Evolutionary conservation across 2,113 vertebrate genomes (phyloP).

Genomic region (Sylvia atricapilla): DNA sequence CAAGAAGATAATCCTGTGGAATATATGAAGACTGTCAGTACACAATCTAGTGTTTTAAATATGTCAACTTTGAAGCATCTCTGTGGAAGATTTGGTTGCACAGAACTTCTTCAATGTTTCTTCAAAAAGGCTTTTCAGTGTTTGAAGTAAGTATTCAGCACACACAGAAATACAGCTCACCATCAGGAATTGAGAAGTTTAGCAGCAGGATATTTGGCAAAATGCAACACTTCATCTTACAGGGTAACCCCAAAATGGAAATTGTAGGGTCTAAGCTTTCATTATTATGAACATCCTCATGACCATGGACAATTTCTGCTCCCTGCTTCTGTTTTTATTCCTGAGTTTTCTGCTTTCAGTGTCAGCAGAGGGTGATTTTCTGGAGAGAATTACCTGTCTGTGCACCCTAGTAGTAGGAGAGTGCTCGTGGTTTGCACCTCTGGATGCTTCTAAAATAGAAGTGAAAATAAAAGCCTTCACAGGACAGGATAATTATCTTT

Average conservation of each 20-base stretch:
- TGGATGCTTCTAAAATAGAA: neutral
- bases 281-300: neutral
- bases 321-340: neutral
- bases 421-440: neutral
- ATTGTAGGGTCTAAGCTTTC: neutral
- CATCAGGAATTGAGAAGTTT: neutral
- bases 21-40: neutral
- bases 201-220: neutral
- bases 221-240: neutral
- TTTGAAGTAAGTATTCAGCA: neutral
- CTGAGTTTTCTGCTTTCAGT: neutral
- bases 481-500: neutral
- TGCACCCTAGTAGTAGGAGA: neutral
- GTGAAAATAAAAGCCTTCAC: neutral
- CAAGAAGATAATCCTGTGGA: neutral
- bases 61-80: neutral
- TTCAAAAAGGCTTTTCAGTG: neutral
- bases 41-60: neutral
- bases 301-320: neutral
- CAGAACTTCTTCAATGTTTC: neutral
- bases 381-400: neutral
- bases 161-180: neutral
- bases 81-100: neutral
- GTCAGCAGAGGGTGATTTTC: neutral
- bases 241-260: neutral